Evolutionary conservation across 1,140 invertebrate genomes (phyloP).

Genomic region (Aphidius ervi): DNA sequence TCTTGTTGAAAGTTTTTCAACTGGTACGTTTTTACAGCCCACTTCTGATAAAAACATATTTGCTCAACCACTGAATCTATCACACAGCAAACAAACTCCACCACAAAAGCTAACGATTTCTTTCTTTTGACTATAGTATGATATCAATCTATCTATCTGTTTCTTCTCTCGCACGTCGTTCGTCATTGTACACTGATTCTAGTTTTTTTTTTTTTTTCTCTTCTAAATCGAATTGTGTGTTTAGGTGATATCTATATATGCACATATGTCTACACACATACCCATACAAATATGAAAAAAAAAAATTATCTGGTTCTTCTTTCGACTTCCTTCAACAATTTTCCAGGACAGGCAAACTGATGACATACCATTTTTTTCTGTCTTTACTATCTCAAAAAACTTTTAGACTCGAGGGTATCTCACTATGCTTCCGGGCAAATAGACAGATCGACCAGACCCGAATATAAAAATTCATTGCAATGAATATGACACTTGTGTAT

Average conservation of each 20-base stretch:
- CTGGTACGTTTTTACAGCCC: background rate
- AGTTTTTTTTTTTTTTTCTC: too few relatives aligned
- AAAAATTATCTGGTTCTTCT: background rate
- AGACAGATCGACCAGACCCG: background rate
- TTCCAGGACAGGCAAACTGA: conserved; percentile 16
- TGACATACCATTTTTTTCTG: conserved; percentile 19
- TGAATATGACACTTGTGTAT: conserved; percentile 6
- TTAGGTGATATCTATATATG: background rate
- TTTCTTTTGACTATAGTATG: background rate
- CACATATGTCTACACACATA: background rate
- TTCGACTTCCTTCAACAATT: background rate
- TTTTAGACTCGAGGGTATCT: conserved; percentile 7
- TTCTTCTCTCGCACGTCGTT: conserved; percentile 1
- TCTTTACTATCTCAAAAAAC: conserved; percentile 15
- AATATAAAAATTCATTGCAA: conserved; percentile 21
- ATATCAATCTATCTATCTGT: background rate
- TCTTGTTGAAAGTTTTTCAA: conserved; percentile 6
- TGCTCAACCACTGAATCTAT: conserved; percentile 14
- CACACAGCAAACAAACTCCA: conserved; percentile 31
- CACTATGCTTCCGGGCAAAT: conserved; percentile 2
- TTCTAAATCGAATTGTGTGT: background rate
- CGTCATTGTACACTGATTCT: conserved; percentile 6
- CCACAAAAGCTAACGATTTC: conserved; percentile 11
- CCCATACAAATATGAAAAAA: too few relatives aligned
- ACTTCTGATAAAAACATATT: conserved; percentile 39